A percentile compares a stretch with the other conserved stretches of the same genome.
Conservation (phyloP, 2,113 vertebrate genomes). For the Cyprinus carpio region DNA sequence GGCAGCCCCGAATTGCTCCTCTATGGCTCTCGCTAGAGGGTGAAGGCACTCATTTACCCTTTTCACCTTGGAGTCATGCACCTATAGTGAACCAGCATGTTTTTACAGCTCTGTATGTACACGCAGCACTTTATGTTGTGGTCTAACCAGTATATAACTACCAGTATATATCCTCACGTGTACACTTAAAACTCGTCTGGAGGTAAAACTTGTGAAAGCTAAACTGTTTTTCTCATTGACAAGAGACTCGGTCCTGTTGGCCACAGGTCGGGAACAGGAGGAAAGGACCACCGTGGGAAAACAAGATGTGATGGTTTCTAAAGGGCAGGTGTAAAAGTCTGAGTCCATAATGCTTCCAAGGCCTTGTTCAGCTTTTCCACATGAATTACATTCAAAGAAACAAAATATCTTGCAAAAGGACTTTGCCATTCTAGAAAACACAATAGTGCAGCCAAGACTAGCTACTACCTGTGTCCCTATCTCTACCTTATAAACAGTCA, state of each 20-base stretch:
- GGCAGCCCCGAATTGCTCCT: conserved; percentile 26
- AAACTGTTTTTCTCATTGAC: conserved; percentile 3
- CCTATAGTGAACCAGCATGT: background rate
- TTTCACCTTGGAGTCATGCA: conserved; percentile 48
- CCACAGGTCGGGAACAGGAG: conserved; percentile 52
- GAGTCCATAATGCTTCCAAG: conserved; percentile 47
- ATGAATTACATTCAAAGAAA: conserved; percentile 54
- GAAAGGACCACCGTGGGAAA: conserved; percentile 60
- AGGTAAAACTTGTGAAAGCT: conserved; percentile 25
- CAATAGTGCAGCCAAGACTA: conserved; percentile 11
- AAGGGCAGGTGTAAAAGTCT: conserved; percentile 52
- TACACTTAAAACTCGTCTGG: background rate
- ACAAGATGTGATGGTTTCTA: conserved; percentile 34
- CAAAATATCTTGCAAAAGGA: background rate
- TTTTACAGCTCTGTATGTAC: conserved; percentile 7
- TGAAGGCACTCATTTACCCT: conserved; percentile 52
- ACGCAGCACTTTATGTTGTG: conserved; percentile 23
- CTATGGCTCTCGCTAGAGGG: conserved; percentile 14
- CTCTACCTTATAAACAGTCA: background rate
- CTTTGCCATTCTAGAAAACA: background rate
- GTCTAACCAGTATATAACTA: conserved; percentile 23
- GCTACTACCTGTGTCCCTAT: background rate
- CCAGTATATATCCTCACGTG: background rate
- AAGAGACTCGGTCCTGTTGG: background rate
- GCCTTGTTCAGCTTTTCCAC: conserved; percentile 20